Conservation (phyloP, 1,140 invertebrate genomes). For the Drosophila ercepeae region DNA sequence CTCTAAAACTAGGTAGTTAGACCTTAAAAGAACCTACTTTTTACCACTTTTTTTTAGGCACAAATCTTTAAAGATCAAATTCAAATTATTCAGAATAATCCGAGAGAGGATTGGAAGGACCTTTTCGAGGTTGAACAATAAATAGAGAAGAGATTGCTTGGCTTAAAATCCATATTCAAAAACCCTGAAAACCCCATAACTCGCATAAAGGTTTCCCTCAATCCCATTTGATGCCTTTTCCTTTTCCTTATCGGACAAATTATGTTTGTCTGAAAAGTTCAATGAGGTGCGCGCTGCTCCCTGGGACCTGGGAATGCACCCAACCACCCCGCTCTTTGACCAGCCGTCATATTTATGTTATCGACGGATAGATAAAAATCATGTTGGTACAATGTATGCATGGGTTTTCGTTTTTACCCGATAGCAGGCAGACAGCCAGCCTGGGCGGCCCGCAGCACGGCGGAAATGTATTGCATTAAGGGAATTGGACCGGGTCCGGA, state of each 20-base stretch:
- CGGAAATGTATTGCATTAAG: conserved; percentile 78
- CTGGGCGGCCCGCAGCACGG: conserved; percentile 56
- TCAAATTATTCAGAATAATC: too few relatives aligned
- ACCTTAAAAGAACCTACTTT: too few relatives aligned
- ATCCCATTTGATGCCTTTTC: conserved; percentile 16
- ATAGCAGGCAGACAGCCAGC: conserved; percentile 36
- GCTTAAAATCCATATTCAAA: too few relatives aligned
- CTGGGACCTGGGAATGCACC: conserved; percentile 60
- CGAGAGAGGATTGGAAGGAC: too few relatives aligned
- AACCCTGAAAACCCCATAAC: neutral
- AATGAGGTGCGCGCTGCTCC: conserved; percentile 64
- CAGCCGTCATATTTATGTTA: conserved; percentile 77
- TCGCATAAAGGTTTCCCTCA: neutral
- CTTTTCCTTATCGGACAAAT: conserved; percentile 78
- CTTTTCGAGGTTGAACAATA: too few relatives aligned
- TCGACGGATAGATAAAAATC: conserved; percentile 73
- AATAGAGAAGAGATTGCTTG: too few relatives aligned
- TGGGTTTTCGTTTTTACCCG: conserved; percentile 26
- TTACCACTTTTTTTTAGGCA: too few relatives aligned
- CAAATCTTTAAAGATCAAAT: too few relatives aligned
- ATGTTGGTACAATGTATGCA: conserved; percentile 63
- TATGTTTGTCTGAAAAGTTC: conserved; percentile 82
- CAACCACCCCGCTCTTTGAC: conserved; percentile 8
- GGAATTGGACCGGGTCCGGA: conserved; percentile 57
- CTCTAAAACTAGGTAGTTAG: too few relatives aligned